A percentile compares a stretch with the other conserved stretches of the same genome.
These are phyloP conservation scores for Porphyrio hochstetteri DNA, from an alignment of 2,113 vertebrate genomes.

Conservation along the genomic window DNA sequence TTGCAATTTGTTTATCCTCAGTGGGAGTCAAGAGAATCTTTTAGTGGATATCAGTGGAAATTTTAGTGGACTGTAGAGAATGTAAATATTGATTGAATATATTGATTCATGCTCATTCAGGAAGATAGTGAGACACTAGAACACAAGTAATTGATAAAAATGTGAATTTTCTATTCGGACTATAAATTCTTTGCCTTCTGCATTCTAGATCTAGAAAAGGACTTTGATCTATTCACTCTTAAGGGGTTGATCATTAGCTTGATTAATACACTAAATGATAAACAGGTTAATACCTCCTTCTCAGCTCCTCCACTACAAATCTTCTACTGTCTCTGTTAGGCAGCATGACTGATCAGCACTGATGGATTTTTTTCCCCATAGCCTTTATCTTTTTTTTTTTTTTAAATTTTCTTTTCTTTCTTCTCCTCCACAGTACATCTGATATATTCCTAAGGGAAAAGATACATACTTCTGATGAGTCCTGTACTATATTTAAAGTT, in stretches of 20 bases:
- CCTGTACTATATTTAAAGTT: slow-evolving; percentile 41
- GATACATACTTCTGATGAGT: background rate
- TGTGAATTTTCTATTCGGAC: background rate
- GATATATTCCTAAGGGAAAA: slow-evolving; percentile 21
- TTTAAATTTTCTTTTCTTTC: background rate
- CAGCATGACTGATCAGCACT: background rate
- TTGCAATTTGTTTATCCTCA: background rate
- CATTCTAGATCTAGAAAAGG: background rate
- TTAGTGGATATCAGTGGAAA: background rate
- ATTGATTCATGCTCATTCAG: background rate
- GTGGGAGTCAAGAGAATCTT: background rate
- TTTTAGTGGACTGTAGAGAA: background rate
- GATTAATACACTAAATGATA: background rate
- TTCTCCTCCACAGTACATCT: background rate
- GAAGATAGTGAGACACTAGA: background rate
- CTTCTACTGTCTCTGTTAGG: background rate
- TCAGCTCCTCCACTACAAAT: background rate
- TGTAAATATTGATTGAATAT: background rate
- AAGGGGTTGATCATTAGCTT: background rate
- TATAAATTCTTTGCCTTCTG: background rate
- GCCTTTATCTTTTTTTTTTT: background rate
- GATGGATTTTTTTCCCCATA: background rate
- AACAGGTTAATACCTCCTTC: background rate
- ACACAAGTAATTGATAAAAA: background rate
- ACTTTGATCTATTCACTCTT: background rate